phyloP scores from a whole-genome alignment of 2,113 vertebrate species.

The Chlorodrepanis virens region DNA sequence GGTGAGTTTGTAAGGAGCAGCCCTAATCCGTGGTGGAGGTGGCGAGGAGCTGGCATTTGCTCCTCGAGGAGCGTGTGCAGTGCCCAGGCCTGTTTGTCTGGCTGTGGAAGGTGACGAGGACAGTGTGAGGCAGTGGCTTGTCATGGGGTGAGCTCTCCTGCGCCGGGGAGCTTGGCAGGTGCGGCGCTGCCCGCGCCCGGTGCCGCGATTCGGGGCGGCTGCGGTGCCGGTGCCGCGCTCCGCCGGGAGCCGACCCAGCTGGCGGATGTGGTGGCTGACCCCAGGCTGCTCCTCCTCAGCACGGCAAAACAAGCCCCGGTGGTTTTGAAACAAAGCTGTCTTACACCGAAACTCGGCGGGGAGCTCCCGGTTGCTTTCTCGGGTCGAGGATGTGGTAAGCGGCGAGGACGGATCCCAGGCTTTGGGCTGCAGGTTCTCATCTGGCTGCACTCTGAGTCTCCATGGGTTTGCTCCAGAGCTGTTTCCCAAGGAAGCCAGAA shows the following conservation, averaged over 20 bases:
- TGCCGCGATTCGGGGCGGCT: not conserved
- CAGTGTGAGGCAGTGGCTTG: accelerated
- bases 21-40: not conserved
- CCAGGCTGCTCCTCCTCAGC: not conserved
- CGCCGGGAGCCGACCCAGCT: not conserved
- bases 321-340: not conserved
- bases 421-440: not conserved
- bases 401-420: accelerated
- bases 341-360: not conserved
- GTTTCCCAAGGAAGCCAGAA: not conserved
- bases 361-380: not conserved
- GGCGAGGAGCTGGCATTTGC: not conserved
- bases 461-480: not conserved
- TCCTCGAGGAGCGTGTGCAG: accelerated
- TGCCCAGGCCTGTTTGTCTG: not conserved
- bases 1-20: not conserved
- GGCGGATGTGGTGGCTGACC: constrained; percentile 37
- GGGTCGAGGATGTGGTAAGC: not conserved
- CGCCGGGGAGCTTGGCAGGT: accelerated
- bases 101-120: not conserved
- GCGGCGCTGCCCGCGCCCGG: accelerated
- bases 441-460: not conserved
- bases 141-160: not conserved
- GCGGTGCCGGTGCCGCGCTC: not conserved
- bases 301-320: not conserved